Percentiles rank a stretch among this genome's conserved stretches.
phyloP scores from a whole-genome alignment of 2,113 vertebrate species.

The Salvelinus sp. region DNA sequence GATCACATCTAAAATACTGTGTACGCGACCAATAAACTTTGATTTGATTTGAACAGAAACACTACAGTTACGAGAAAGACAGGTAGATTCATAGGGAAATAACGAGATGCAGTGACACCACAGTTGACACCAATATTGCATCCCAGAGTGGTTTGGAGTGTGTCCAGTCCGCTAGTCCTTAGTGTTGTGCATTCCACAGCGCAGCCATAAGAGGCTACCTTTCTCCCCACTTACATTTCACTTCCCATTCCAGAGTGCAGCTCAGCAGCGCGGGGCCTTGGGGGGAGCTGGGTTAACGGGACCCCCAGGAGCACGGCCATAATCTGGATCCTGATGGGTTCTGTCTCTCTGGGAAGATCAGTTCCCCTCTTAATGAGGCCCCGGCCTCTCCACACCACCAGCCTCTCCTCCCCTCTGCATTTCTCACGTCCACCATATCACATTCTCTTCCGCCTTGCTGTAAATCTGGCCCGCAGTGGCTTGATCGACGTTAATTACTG shows the following conservation, averaged over 20 bases:
- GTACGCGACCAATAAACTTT: too few relatives aligned
- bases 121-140: slow-evolving; percentile 60
- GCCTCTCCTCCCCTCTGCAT: slow-evolving; percentile 36
- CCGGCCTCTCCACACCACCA: slow-evolving; percentile 29
- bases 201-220: slow-evolving; percentile 33
- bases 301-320: slow-evolving; percentile 59
- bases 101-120: neutral
- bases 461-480: slow-evolving; percentile 62
- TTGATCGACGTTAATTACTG: slow-evolving; percentile 72
- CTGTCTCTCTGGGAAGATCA: slow-evolving; percentile 65
- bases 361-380: slow-evolving; percentile 58
- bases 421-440: slow-evolving; percentile 69
- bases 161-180: slow-evolving; percentile 52
- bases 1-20: too few relatives aligned
- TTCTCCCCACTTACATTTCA: slow-evolving; percentile 29
- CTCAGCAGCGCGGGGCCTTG: neutral
- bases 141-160: slow-evolving; percentile 60
- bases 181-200: slow-evolving; percentile 46
- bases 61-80: neutral
- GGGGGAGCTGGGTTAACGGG: slow-evolving; percentile 48
- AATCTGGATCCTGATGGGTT: slow-evolving; percentile 61
- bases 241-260: slow-evolving; percentile 33
- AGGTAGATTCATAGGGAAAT: slow-evolving; percentile 25
- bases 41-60: neutral
- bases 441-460: slow-evolving; percentile 64